Base-by-base conservation (phyloP, 1,140 invertebrate species). In the Eubasilissa regina region DNA sequence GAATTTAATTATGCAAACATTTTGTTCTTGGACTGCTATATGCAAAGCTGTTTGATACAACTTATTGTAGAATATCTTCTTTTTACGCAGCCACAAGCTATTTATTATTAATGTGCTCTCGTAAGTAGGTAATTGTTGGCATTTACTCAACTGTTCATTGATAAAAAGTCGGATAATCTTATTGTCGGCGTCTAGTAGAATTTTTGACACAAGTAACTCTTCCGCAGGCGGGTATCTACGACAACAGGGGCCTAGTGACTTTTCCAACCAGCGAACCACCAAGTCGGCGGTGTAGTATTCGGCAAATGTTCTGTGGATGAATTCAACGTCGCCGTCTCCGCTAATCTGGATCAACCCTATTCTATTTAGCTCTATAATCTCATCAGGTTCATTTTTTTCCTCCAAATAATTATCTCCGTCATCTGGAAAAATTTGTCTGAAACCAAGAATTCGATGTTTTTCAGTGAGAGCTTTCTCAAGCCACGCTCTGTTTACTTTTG, bases 1-100 rank as follows among this genome's bases (percentile, higher is more conserved):
- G 9, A 47, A 68, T 8, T 15, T 8, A 4, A 68, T 0, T 11
- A 68, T 45, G 6, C 12, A 17, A 8, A 47, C 15, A 10, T 45
- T 68, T 8, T 17, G 9, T 68, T 68, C 64, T 10, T 47, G n/a
- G 7, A 68, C 64, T 17, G 44, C 64, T 9, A 47, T 13, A 44
- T 68, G 64, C 15, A 68, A 47, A 45, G 64, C 64, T 45, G 64
- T 68, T 17, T 68, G 64, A 13, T 68, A 19, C 3, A 17, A n/a
- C 9, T 9, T n/a, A 21, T 68, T 17, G 64, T 45, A 68, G 21
- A 48, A 68, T 45, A 10, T 11, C n/a, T 21, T 8, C 0, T 15
- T 68, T 7, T 45, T 68, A 9, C 47, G 4, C 4, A n/a, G 11
- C 64, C 64, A 68, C 9, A 68, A 21, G 7, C 9, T 0, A n/a